Evolutionary conservation across 2,797 vertebrate genomes (phyloP).

Genomic region (Acrossocheilus wenchowensis): DNA sequence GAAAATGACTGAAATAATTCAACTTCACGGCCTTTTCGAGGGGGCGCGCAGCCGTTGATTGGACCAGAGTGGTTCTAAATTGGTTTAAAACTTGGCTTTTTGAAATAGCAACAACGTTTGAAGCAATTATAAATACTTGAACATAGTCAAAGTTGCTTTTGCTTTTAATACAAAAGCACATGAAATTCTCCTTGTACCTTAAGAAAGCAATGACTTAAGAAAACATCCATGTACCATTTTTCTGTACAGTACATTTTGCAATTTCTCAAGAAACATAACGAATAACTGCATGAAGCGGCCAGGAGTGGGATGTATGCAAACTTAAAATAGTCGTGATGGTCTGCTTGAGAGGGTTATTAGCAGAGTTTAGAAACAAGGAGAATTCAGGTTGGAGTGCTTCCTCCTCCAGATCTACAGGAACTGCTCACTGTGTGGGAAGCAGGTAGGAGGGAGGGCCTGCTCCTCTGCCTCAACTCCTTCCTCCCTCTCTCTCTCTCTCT

Average conservation of each 20-base stretch:
- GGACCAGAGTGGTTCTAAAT: neutral
- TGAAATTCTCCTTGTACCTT: neutral
- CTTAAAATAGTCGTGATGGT: constrained; percentile 40
- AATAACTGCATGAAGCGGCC: constrained; percentile 2
- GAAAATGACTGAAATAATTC: constrained; percentile 9
- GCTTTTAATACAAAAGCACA: neutral
- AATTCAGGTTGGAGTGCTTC: constrained; percentile 48
- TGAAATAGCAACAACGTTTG: neutral
- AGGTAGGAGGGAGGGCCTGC: constrained; percentile 50
- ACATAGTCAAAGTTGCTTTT: neutral
- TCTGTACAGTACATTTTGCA: neutral
- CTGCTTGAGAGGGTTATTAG: constrained; percentile 46
- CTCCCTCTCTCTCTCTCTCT: neutral
- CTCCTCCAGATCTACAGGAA: constrained; percentile 53
- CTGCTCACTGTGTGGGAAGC: constrained; percentile 53
- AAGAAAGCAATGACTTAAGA: neutral
- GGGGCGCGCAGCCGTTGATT: neutral
- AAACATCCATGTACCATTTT: neutral
- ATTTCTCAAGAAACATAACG: neutral
- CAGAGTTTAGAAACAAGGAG: constrained; percentile 27
- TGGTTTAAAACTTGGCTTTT: neutral
- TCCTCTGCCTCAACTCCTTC: constrained; percentile 21
- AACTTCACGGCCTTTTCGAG: neutral
- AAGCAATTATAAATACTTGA: constrained; percentile 6
- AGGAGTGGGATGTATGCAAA: constrained; percentile 42